These are phyloP conservation scores for Tinea semifulvella DNA, from an alignment of 2,888 invertebrate species.

Conservation along the genomic window DNA sequence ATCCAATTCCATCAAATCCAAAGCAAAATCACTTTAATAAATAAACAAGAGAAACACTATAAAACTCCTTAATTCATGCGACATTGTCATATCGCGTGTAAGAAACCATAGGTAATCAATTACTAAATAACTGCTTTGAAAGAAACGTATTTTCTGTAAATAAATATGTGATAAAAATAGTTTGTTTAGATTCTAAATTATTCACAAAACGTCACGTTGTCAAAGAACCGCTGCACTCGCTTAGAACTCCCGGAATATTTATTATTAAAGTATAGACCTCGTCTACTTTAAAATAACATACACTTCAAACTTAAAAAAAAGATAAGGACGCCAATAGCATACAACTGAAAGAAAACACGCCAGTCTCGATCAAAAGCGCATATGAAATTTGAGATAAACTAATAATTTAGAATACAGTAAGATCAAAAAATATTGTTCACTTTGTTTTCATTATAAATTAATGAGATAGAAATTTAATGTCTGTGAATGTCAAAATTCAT, in stretches of 20 bases:
- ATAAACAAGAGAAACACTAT: no score
- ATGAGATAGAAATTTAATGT: no score
- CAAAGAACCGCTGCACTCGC: slow-evolving; percentile 2
- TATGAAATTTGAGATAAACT: no score
- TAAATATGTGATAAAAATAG: background rate
- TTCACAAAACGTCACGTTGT: slow-evolving; percentile 3
- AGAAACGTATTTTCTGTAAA: slow-evolving; percentile 4
- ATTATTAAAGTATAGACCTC: background rate
- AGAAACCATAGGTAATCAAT: background rate
- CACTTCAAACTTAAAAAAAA: background rate
- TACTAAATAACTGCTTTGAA: background rate
- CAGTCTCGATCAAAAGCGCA: no score
- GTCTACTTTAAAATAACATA: background rate
- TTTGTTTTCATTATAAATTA: no score
- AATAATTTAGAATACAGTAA: no score
- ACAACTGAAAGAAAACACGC: no score
- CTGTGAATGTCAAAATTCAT: no score
- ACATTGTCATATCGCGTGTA: slow-evolving; percentile 7
- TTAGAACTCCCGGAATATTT: background rate
- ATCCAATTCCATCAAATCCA: no score
- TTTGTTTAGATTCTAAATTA: background rate
- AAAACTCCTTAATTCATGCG: background rate
- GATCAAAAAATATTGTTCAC: no score
- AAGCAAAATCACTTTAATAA: no score
- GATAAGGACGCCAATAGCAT: no score